Conservation (phyloP, 2,113 vertebrate genomes). For the Lucifuga dentata region DNA sequence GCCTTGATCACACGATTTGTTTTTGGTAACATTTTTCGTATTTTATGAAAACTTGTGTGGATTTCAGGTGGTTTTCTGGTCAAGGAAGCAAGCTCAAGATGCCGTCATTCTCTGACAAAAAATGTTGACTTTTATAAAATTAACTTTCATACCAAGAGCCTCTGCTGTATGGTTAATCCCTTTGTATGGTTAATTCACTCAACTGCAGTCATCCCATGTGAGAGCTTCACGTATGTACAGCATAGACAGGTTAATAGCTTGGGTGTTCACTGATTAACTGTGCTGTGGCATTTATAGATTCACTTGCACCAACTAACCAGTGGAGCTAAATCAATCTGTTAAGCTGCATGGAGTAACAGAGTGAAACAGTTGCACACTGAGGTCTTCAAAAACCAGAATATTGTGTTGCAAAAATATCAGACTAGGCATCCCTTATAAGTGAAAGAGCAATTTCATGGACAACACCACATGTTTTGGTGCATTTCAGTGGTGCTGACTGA, state of each 20-base stretch:
- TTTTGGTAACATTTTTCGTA: no score
- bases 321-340: constrained; percentile 40
- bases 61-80: no score
- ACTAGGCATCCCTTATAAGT: no score
- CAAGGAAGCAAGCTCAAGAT: no score
- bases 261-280: constrained; percentile 54
- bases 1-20: no score
- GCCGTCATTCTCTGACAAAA: no score
- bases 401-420: background rate
- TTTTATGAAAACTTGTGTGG: no score
- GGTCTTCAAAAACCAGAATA: background rate
- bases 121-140: no score
- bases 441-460: background rate
- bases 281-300: constrained; percentile 62
- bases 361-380: constrained; percentile 16
- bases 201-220: constrained; percentile 11
- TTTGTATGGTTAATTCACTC: background rate
- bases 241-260: constrained; percentile 57
- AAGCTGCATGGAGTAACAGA: constrained; percentile 16
- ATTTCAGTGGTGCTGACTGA: background rate
- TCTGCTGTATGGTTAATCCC: background rate
- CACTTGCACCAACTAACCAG: constrained; percentile 28
- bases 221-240: constrained; percentile 33
- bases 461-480: background rate
- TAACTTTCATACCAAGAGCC: background rate